Conservation (phyloP, 2,888 invertebrate species). For the Isotomurus palustris region DNA sequence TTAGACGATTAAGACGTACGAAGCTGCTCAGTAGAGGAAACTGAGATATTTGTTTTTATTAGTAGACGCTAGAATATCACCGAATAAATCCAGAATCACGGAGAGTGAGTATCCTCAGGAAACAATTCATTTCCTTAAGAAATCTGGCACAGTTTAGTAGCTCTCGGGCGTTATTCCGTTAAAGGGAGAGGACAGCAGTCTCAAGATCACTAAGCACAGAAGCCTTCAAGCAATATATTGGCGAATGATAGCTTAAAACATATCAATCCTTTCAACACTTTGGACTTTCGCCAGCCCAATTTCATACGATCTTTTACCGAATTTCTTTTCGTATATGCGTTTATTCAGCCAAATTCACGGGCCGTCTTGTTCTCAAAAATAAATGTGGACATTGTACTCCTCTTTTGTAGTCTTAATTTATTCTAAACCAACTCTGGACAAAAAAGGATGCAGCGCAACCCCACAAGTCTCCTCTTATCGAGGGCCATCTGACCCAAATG, state of each 20-base stretch:
- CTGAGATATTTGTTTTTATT: background rate
- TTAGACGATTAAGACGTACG: background rate
- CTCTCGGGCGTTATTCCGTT: background rate
- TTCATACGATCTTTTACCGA: conserved; percentile 7
- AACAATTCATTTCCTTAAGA: conserved; percentile 13
- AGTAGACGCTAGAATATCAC: background rate
- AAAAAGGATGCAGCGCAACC: too few relatives aligned
- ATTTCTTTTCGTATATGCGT: background rate
- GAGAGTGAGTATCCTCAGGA: conserved; percentile 6
- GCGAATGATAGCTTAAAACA: conserved; percentile 5
- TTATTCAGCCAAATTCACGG: background rate
- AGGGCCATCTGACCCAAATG: too few relatives aligned
- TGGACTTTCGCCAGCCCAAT: conserved; percentile 13
- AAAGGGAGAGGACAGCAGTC: background rate
- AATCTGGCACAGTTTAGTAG: conserved; percentile 6
- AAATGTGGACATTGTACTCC: background rate
- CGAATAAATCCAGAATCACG: background rate
- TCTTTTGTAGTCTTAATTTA: too few relatives aligned
- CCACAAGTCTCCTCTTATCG: too few relatives aligned
- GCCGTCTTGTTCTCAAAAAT: background rate
- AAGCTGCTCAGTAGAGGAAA: background rate
- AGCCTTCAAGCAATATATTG: too few relatives aligned
- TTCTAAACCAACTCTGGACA: too few relatives aligned
- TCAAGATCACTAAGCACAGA: too few relatives aligned
- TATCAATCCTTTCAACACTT: conserved; percentile 16